Conservation (phyloP, 2,113 vertebrate genomes). For the Rutilus rutilus region DNA sequence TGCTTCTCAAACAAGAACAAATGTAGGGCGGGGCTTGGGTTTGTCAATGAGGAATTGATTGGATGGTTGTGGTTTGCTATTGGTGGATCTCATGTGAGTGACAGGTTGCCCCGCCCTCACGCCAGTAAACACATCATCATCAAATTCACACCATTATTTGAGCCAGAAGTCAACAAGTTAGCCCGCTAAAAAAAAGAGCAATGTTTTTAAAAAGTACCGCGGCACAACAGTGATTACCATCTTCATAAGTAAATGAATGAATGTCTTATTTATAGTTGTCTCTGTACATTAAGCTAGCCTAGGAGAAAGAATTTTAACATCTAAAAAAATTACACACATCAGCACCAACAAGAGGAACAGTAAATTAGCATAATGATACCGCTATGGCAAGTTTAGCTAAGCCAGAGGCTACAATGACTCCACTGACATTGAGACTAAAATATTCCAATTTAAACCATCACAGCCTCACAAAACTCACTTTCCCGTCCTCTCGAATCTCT, state of each 20-base stretch:
- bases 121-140: no score
- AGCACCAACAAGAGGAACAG: background rate
- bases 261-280: background rate
- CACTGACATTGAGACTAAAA: background rate
- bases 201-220: background rate
- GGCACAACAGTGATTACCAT: background rate
- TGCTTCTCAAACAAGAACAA: no score
- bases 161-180: no score
- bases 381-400: conserved; percentile 3
- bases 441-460: conserved; percentile 9
- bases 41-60: no score
- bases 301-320: conserved; percentile 16
- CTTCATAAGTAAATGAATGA: background rate
- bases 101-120: no score
- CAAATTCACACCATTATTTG: no score
- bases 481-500: background rate
- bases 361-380: background rate
- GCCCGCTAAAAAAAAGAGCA: no score
- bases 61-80: no score
- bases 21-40: no score
- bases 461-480: background rate
- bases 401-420: conserved; percentile 6
- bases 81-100: no score
- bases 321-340: conserved; percentile 8
- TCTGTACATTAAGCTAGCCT: background rate